Conservation (phyloP, 1,140 invertebrate species). For the Bilobella aurantiaca region DNA sequence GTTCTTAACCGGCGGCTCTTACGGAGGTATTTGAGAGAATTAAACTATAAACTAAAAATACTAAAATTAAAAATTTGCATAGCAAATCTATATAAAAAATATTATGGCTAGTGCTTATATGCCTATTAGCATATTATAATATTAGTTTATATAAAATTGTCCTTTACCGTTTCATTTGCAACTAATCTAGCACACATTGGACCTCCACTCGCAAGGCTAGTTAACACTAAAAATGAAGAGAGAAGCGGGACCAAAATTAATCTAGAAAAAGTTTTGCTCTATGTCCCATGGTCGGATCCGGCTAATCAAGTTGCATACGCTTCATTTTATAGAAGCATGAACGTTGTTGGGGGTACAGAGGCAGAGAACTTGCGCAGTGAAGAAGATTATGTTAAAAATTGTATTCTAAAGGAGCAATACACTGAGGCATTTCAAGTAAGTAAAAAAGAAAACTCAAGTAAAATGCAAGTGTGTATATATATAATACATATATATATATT, state of each 20-base stretch:
- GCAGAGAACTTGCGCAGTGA: background rate
- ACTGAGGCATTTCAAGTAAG: too few species aligned
- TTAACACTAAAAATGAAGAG: slow-evolving; percentile 28
- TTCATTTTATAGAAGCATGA: background rate
- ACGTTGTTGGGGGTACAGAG: background rate
- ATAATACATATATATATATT: too few species aligned
- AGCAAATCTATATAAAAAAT: too few species aligned
- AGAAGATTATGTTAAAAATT: background rate
- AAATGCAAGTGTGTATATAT: too few species aligned
- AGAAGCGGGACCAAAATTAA: background rate
- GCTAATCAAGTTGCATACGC: background rate
- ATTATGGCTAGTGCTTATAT: too few species aligned
- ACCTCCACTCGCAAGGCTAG: slow-evolving; percentile 27
- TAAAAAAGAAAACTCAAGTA: too few species aligned
- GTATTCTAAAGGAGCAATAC: too few species aligned
- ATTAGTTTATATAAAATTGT: too few species aligned
- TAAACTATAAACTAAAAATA: too few species aligned
- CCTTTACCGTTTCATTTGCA: too few species aligned
- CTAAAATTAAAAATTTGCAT: too few species aligned
- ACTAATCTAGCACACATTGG: background rate
- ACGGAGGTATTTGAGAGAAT: slow-evolving; percentile 39
- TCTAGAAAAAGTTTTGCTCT: background rate
- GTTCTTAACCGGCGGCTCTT: slow-evolving; percentile 45
- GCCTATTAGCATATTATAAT: too few species aligned
- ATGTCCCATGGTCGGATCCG: background rate